Base-by-base conservation (phyloP, 2,797 vertebrate species). In the Danio tinwini region DNA sequence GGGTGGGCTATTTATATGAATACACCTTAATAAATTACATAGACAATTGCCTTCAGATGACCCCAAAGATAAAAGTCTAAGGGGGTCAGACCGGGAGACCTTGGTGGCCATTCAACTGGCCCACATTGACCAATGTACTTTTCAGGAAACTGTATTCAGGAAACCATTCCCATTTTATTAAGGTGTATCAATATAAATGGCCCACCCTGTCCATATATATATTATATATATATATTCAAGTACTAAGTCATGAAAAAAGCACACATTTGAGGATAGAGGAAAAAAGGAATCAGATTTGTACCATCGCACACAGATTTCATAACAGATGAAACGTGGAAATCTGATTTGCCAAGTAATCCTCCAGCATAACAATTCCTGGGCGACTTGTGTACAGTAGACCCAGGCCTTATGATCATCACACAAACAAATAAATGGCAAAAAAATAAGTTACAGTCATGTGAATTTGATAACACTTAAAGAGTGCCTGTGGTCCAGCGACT, bases 401-500 rank as follows among this genome's bases (percentile, higher is more conserved):
- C 56, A n/a, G 4, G 13, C 49, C 67, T 69, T 49, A 17, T 64
- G 56, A 50, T 47, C 16, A 5, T 44, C 13, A 0, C 5, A 55
- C n/a, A 37, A 65, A 39, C 50, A 63, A 67, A 76, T 40, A 50
- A 78, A 47, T 14, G 73, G 37, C 1, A 39, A 61, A 44, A 29
- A 29, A n/a, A 29, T 29, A 29, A 49, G 5, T 42, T 42, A 56
- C 13, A 58, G 42, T 64, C 17, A 10, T 67, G 4, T 37, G 2
- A 19, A 59, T 55, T 37, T 49, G 64, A 37, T 56, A 49, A 50
- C 75, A 69, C 53, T 21, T 29, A 13, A 56, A 13, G 37, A 19
- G 50, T 53, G 16, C 64, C 37, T 45, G 40, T 58, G 56, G 72
- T 78, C 82, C 69, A 50, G 17, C 37, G 37, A 59, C 65, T 50